Base-by-base conservation (phyloP, 2,888 invertebrate species). In the Ischnus inquisitorius region DNA sequence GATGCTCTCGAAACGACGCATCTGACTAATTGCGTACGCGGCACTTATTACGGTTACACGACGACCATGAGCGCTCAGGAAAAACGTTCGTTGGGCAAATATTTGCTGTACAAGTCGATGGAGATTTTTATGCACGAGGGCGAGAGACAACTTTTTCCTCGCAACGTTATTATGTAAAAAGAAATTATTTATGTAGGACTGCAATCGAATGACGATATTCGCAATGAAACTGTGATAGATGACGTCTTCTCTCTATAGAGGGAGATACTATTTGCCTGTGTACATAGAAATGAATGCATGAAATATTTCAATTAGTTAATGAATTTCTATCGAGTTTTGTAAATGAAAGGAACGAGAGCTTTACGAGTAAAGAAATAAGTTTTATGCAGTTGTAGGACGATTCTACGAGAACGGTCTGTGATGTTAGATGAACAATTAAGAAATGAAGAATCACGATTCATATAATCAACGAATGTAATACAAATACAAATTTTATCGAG, bases 121-220 rank as follows among this genome's bases (percentile, higher is more conserved):
- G 94, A 96, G 88, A 97, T 98, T 85, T 97, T 97, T 92, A 93
- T 98, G 81, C 95, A 96, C 68, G 98, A 98, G 92, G 98, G 98
- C 0, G 98, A 98, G 92, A 95, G 98, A 51, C 98, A 98, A 92
- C 94, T 98, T 76, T 95, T 96, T 88, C 97, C 98, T 19, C 95
- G 95, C 65, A 89, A 90, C 72, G 72, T 85, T 10, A 28, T 71
- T 3, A 39, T 67, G 46, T 84, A 43, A 77, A 1, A 16, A 43
- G 19, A 22, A 51, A 34, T 8, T 48, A 69, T 14, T n/a, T 57
- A 1, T 25, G 8, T 25, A 3, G 1, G 10, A 28, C 4, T 57
- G 2, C 1, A 25, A 28, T 28, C 57, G 25, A 54, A 16, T 22
- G 54, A 54, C 25, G 57, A n/a, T 28, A 12, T n/a, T 57, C 14